These are phyloP conservation scores for Arbacia lixula DNA, from an alignment of 53 echinoderm and acorn worm genomes.

Conservation along the genomic window DNA sequence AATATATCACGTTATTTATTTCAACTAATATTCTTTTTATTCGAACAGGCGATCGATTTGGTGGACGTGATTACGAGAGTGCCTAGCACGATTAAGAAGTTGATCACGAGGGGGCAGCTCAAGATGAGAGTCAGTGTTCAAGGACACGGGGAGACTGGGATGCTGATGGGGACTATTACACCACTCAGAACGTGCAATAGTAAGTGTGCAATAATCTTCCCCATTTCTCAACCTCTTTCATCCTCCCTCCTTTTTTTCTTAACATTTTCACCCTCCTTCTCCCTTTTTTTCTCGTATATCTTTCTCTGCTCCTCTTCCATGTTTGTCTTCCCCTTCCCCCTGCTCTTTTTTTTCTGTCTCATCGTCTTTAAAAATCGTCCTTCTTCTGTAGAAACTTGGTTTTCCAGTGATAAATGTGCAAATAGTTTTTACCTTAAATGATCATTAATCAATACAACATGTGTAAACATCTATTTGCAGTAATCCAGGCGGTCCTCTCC, in stretches of 20 bases:
- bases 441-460: neutral
- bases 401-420: too few species aligned
- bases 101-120: conserved; percentile 81
- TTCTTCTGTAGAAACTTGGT: too few species aligned
- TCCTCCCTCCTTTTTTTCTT: too few species aligned
- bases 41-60: conserved; percentile 68
- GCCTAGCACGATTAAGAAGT: conserved; percentile 78
- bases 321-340: too few species aligned
- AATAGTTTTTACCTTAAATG: neutral
- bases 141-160: conserved; percentile 46
- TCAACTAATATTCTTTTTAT: neutral
- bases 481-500: conserved; percentile 88
- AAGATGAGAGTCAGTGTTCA: conserved; percentile 66
- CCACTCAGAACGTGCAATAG: conserved; percentile 87
- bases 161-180: conserved; percentile 74
- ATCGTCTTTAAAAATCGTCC: too few species aligned
- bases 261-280: too few species aligned
- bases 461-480: conserved; percentile 35
- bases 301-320: too few species aligned
- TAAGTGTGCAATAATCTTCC: too few species aligned
- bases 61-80: conserved; percentile 74
- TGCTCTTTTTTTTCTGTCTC: too few species aligned
- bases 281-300: too few species aligned
- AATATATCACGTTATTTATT: too few species aligned
- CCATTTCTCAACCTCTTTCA: too few species aligned